Base-by-base conservation (phyloP, 2,888 invertebrate genomes). In the Tryphoninae sp. region DNA sequence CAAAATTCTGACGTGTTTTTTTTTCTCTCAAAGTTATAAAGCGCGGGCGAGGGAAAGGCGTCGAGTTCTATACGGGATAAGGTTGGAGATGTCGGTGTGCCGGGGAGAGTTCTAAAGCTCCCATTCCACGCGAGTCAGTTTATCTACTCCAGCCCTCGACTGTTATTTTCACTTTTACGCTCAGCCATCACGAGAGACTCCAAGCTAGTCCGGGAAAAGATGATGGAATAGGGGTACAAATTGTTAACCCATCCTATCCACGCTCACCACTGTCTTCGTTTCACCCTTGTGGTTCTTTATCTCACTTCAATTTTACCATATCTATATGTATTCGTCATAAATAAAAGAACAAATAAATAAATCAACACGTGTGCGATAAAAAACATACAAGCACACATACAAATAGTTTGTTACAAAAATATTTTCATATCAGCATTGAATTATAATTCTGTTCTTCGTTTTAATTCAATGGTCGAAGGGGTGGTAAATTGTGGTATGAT, bases 141-240 rank as follows among this genome's bases (percentile, higher is more conserved):
- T 80, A 83, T 84, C 73, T 73, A 64, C 80, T 80, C 59, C 69
- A 53, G 62, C 58, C 59, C 22, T 33, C 64, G 73, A 73, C 72
- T 80, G 74, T 81, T 83, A 81, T 76, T 83, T 83, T 80, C 78
- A 75, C 78, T 82, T 82, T 83, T 78, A 83, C 75, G 81, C 77
- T 59, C 49, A 64, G 55, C 79, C 69, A 79, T 84, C 77, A 83
- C 74, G 84, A 79, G 76, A 61, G 62, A 58, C 71, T 78, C 55
- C 51, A 40, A 45, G 45, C 40, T 19, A 19, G 65, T 55, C 61
- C 65, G 53, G 65, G 23, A 55, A 42, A 74, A 68, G 74, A 82
- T 75, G 82, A 84, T 81, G 69, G 78, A 83, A 81, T 75, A 75
- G 62, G 69, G 75, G 72, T 83, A 80, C 79, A 84, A 83, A 84